Conservation (phyloP, 2,797 vertebrate species). For the Ctenosaura bakeri region DNA sequence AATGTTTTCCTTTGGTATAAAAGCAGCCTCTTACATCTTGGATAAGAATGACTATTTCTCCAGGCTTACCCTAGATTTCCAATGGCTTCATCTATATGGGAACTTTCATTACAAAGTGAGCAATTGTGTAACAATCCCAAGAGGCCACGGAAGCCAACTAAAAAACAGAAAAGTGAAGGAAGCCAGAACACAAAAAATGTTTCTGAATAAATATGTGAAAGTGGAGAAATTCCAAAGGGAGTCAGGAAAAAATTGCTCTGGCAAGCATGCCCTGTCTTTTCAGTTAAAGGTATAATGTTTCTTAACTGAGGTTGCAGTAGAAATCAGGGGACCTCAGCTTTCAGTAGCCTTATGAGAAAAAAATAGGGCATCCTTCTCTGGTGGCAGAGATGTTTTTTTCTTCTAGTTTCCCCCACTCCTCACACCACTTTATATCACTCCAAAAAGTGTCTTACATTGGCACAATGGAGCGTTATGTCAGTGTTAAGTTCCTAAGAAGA, state of each 20-base stretch:
- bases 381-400: no score
- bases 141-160: conserved; percentile 43
- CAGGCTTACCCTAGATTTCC: background rate
- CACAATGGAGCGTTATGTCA: no score
- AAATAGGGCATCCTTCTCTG: no score
- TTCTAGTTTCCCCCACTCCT: no score
- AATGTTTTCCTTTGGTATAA: background rate
- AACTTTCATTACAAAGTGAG: conserved; percentile 3
- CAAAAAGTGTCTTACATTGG: no score
- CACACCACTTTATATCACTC: no score
- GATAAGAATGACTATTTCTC: background rate
- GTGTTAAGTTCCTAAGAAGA: no score
- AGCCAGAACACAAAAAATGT: conserved; percentile 61
- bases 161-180: conserved; percentile 66
- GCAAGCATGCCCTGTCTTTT: conserved; percentile 44
- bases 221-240: conserved; percentile 64
- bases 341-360: background rate
- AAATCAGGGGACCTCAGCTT: background rate
- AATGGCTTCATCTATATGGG: conserved; percentile 35
- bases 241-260: conserved; percentile 37
- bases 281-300: background rate
- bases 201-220: conserved; percentile 62
- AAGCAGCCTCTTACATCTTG: background rate
- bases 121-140: conserved; percentile 16
- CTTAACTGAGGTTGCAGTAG: background rate